phyloP scores from a whole-genome alignment of 2,888 invertebrate genomes.

The Ceriagrion tenellum region DNA sequence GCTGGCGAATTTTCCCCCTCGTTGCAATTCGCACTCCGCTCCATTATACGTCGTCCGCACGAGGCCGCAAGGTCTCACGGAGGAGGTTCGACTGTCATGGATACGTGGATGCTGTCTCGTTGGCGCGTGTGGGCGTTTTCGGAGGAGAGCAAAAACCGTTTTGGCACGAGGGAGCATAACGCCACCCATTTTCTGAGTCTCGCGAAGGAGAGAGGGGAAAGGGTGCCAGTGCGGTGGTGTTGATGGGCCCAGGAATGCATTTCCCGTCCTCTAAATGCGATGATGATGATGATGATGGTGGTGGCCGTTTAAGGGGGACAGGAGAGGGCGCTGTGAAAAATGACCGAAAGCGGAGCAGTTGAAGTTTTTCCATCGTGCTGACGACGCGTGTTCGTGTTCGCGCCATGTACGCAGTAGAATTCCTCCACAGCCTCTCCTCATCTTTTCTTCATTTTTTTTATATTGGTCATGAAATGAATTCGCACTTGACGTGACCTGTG shows the following conservation, averaged over 20 bases:
- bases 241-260: slow-evolving; percentile 19
- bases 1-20: not conserved
- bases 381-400: not conserved
- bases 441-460: not conserved
- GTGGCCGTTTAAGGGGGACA: no score
- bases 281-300: not conserved
- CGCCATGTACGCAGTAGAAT: not conserved
- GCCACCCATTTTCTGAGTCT: not conserved
- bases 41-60: not conserved
- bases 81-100: not conserved
- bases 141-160: not conserved
- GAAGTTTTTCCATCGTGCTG: not conserved
- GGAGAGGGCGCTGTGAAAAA: not conserved
- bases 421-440: not conserved
- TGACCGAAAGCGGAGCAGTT: not conserved
- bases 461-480: not conserved
- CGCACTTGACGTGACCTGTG: not conserved
- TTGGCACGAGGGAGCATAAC: not conserved
- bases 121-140: slow-evolving; percentile 13
- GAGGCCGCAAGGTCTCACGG: not conserved
- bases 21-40: not conserved
- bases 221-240: not conserved
- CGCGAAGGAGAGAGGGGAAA: not conserved
- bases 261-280: not conserved
- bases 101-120: not conserved